Conservation (phyloP, 2,797 vertebrate genomes). For the Gephyroberyx darwinii region DNA sequence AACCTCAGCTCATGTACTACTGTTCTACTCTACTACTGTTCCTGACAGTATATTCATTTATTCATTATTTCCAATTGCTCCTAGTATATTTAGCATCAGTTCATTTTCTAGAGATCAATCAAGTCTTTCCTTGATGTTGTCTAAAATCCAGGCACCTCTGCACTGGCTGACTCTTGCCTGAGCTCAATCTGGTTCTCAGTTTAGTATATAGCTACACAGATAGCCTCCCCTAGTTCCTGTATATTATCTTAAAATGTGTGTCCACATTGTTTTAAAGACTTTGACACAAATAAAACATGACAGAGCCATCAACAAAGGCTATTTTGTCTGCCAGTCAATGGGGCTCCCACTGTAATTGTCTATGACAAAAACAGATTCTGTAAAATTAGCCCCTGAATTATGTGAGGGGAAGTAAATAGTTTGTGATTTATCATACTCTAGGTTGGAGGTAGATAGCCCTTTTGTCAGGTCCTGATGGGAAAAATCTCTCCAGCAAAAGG, state of each 20-base stretch:
- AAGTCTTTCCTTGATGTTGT: constrained; percentile 49
- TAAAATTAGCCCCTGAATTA: constrained; percentile 85
- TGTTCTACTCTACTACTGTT: constrained; percentile 49
- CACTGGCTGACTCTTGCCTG: constrained; percentile 51
- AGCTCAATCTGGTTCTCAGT: constrained; percentile 70
- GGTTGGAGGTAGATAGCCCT: constrained; percentile 79
- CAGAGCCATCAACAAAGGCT: constrained; percentile 87
- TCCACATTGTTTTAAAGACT: constrained; percentile 83
- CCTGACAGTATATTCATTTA: constrained; percentile 47
- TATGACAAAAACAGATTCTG: constrained; percentile 87
- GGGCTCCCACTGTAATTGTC: constrained; percentile 83
- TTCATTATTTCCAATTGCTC: constrained; percentile 1
- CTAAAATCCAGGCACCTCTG: constrained; percentile 61
- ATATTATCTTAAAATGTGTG: constrained; percentile 83
- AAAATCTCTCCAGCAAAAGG: constrained; percentile 72
- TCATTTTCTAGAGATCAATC: constrained; percentile 61
- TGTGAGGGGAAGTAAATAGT: constrained; percentile 82
- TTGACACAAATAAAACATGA: constrained; percentile 86
- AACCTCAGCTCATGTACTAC: constrained; percentile 44
- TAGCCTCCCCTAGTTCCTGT: constrained; percentile 72
- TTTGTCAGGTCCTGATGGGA: constrained; percentile 82
- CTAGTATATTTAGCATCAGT: constrained; percentile 60
- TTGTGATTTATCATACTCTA: constrained; percentile 86
- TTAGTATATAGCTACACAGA: constrained; percentile 78
- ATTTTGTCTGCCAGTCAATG: constrained; percentile 87